Percentiles rank a stretch among this genome's conserved stretches.
phyloP scores from a whole-genome alignment of 2,888 invertebrate species.

The Agapostemon virescens region DNA sequence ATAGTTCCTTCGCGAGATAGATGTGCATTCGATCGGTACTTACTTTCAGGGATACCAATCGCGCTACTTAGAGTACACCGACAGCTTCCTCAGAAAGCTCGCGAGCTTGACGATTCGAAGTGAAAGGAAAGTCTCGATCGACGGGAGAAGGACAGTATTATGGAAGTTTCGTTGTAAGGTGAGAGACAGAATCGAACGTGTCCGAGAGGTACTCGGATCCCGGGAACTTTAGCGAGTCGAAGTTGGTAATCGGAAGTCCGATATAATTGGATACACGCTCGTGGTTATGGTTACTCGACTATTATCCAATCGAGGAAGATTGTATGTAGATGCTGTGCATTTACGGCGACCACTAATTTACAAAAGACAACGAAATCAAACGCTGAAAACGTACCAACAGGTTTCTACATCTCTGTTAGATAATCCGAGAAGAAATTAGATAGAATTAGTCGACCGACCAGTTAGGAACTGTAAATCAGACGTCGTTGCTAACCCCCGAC shows the following conservation, averaged over 20 bases:
- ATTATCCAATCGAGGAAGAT: not conserved
- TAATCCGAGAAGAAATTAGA: no score
- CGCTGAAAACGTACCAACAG: not conserved
- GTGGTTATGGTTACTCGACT: not conserved
- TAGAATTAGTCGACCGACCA: no score
- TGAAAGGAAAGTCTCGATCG: slow-evolving; percentile 1
- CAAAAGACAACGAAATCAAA: not conserved
- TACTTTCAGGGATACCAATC: slow-evolving; percentile 28
- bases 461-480: no score
- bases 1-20: slow-evolving; percentile 14
- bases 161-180: slow-evolving; percentile 13
- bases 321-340: not conserved
- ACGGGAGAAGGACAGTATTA: slow-evolving; percentile 31
- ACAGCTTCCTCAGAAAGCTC: not conserved
- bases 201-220: not conserved
- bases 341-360: not conserved
- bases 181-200: not conserved
- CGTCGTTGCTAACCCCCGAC: not conserved
- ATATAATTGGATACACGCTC: not conserved
- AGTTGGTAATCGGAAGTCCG: not conserved
- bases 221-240: not conserved
- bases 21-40: slow-evolving; percentile 30
- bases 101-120: not conserved
- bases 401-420: not conserved
- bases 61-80: slow-evolving; percentile 8